Base-by-base conservation (phyloP, 2,113 vertebrate species). In the Ibidorhyncha struthersii region DNA sequence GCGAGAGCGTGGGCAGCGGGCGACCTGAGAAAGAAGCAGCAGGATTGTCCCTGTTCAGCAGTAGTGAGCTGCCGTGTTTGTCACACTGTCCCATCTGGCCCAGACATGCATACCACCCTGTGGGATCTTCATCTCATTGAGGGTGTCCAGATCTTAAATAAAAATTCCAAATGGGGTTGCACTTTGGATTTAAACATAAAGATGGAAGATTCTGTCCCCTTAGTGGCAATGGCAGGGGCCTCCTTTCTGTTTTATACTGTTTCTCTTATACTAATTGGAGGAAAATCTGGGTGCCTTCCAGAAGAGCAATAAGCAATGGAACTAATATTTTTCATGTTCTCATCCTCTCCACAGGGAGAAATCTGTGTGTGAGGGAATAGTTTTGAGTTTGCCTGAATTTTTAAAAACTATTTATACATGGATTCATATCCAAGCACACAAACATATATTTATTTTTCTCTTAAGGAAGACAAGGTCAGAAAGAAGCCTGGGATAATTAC, bases 281-380 rank as follows among this genome's bases (percentile, higher is more conserved):
- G 8, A 85, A 94, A 93, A 43, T 55, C 86, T 95, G 93, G 12
- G 77, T 87, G 47, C 47, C 49, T 93, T 96, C 94, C 91, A 96
- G 86, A 82, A 78, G 3, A 84, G 52, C 77, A 95, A 89, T 87
- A 94, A 91, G 56, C 29, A 85, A 79, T 0, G 0, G 52, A 95
- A 91, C 50, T 52, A 36, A 25, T 74, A 79, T 93, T 96, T 96
- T 66, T 91, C 78, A 79, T 79, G 34, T 84, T 85, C 66, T 94
- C 36, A 45, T 72, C 41, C 34, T 94, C 62, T 94, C 79, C 49
- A 62, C 2, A 1, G 40, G 45, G 78, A 95, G 30, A 95, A 90
- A 94, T 94, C 70, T 80, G 5, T 36, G 22, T 69, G 30, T 1
- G 4, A 88, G 65, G 43, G 70, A 84, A 93, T 45, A 21, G 45